Conservation (phyloP, 2,797 vertebrate species). For the Phoebastria nigripes region DNA sequence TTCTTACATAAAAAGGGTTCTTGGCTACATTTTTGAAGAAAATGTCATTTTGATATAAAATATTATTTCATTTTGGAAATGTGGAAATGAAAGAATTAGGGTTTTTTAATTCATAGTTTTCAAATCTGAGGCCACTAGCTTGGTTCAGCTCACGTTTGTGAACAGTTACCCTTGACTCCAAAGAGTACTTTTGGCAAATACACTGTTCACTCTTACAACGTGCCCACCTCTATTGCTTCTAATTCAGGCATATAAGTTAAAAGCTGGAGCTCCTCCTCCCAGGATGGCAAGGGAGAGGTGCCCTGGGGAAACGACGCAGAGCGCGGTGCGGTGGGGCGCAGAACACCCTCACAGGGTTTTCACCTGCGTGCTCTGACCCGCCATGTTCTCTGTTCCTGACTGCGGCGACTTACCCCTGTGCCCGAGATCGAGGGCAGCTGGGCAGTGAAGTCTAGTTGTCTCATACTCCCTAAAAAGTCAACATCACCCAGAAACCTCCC, state of each 20-base stretch:
- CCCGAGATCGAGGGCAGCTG: neutral
- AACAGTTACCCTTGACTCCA: neutral
- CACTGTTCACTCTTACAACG: rapidly evolving
- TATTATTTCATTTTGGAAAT: neutral
- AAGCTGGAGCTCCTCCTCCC: neutral
- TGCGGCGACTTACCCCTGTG: rapidly evolving
- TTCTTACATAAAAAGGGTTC: neutral
- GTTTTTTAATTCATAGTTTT: neutral
- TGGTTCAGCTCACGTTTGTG: neutral
- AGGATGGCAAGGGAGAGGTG: neutral
- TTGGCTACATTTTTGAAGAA: neutral
- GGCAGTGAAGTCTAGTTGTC: neutral
- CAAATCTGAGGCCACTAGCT: neutral
- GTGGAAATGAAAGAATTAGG: neutral
- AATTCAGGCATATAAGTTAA: neutral
- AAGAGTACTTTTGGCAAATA: neutral
- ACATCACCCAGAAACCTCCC: neutral
- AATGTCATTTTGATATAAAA: neutral
- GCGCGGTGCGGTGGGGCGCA: rapidly evolving
- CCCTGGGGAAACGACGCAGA: rapidly evolving
- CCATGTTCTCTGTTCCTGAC: rapidly evolving
- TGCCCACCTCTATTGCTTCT: neutral
- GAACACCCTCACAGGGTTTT: neutral
- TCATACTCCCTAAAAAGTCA: neutral
- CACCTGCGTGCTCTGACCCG: neutral